Percentiles rank a stretch among this genome's conserved stretches.
phyloP scores from a whole-genome alignment of 2,888 invertebrate species.

The Tenthredo livida region DNA sequence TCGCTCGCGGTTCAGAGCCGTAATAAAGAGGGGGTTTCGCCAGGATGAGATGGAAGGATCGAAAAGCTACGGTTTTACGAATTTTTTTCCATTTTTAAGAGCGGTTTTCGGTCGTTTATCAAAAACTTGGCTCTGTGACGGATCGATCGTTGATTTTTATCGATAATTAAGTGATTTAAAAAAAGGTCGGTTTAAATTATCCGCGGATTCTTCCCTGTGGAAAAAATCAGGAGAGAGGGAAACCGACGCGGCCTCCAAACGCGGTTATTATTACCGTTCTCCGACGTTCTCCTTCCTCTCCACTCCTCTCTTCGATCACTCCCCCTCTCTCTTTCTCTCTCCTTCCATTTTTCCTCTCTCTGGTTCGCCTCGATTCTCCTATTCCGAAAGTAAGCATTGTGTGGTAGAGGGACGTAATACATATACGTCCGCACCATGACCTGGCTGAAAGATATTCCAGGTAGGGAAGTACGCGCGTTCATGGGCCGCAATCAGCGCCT shows the following conservation, averaged over 20 bases:
- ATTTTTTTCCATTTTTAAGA: background rate
- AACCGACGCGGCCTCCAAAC: conserved; percentile 61
- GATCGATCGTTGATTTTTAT: background rate
- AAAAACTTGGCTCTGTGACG: background rate
- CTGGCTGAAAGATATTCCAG: conserved; percentile 12
- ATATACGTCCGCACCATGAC: background rate
- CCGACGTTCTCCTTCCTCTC: conserved; percentile 46
- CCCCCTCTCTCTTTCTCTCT: background rate
- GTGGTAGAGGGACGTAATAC: background rate
- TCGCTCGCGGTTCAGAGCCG: conserved; percentile 71
- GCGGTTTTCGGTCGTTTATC: background rate
- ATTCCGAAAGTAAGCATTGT: background rate
- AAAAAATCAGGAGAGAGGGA: conserved; percentile 61
- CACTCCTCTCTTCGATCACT: background rate
- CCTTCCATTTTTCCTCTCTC: conserved; percentile 58
- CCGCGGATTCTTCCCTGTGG: conserved; percentile 59
- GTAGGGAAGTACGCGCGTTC: background rate
- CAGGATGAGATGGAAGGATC: background rate
- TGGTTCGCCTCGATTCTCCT: conserved; percentile 57
- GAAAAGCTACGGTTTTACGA: background rate
- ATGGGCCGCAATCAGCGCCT: background rate
- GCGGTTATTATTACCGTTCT: conserved; percentile 62
- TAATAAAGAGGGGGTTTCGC: conserved; percentile 53
- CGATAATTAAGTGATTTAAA: background rate
- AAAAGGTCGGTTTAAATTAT: background rate